These are phyloP conservation scores for Leptosomus discolor DNA, from an alignment of 2,113 vertebrate species.

Conservation along the genomic window DNA sequence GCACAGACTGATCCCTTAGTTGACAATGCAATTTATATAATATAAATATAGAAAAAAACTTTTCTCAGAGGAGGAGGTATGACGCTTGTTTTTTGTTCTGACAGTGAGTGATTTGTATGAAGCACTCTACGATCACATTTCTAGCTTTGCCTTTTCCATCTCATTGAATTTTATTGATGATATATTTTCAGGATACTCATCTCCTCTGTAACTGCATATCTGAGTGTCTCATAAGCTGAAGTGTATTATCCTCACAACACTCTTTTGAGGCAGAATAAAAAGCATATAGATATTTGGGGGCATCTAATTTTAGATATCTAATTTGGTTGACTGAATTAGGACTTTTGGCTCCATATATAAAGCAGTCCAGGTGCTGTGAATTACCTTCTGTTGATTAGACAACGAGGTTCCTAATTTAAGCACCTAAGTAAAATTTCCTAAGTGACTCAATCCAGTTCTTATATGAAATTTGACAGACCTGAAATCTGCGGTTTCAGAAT, in stretches of 20 bases:
- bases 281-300: constrained; percentile 46
- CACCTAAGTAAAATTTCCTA: constrained; percentile 13
- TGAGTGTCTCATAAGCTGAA: constrained; percentile 44
- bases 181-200: constrained; percentile 42
- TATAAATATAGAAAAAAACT: background rate
- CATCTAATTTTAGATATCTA: constrained; percentile 60
- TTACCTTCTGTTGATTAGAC: constrained; percentile 64
- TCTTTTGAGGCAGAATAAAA: constrained; percentile 38
- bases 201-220: constrained; percentile 31
- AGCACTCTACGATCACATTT: background rate
- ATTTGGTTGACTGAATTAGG: constrained; percentile 61
- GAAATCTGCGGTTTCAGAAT: background rate
- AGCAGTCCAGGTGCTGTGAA: constrained; percentile 64
- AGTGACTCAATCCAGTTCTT: background rate
- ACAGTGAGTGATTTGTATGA: background rate
- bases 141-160: constrained; percentile 37
- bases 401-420: constrained; percentile 55
- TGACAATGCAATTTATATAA: background rate
- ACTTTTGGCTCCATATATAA: constrained; percentile 61
- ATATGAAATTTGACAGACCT: background rate
- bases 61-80: background rate
- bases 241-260: constrained; percentile 37
- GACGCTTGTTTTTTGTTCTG: background rate
- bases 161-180: constrained; percentile 43
- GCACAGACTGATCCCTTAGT: background rate